Base-by-base conservation (phyloP, 2,888 invertebrate species). In the Syrphus vitripennis region DNA sequence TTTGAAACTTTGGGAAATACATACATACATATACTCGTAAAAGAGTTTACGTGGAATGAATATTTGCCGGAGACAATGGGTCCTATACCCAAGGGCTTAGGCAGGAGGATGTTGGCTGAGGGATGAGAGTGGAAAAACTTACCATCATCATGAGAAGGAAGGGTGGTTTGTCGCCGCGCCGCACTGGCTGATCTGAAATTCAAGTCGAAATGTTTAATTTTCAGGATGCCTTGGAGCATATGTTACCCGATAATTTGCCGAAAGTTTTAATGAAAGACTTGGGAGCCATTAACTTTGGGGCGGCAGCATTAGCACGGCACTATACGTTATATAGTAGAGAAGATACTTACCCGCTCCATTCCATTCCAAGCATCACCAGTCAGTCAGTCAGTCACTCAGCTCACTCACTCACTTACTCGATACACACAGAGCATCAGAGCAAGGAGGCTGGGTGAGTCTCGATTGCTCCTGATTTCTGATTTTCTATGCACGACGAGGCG, bases 171-270 rank as follows among this genome's bases (percentile, higher is more conserved):
- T 82, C 86, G 81, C 74, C 78, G 77, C 77, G 67, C 70, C 82
- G 77, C 86, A 69, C 50, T 67, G 31, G 67, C 82, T 86, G 72
- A 86, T 86, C 86, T 82, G 69, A 67, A 82, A 78, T 82, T 86
- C 86, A 86, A 86, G 86, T 81, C 86, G 82, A 82, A 86, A 86
- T 86, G 86, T 82, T 86, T 86, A 86, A 86, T 86, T 86, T 86
- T 86, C 86, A 86, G 86, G 86, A 86, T 86, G 86, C 86, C 86
- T 86, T 86, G 82, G 90, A 91, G 91, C 91, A 91, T 91, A 91
- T 91, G 91, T 91, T 92, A 92, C 92, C 90, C 92, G 91, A 91
- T 91, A 91, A 91, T 91, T 91, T 91, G 91, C 90, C 91, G 91
- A 91, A 92, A 91, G 91, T 91, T 91, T 91, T 91, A 91, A 91